phyloP scores from a whole-genome alignment of 2,113 vertebrate genomes.

The Pongo pygmaeus region DNA sequence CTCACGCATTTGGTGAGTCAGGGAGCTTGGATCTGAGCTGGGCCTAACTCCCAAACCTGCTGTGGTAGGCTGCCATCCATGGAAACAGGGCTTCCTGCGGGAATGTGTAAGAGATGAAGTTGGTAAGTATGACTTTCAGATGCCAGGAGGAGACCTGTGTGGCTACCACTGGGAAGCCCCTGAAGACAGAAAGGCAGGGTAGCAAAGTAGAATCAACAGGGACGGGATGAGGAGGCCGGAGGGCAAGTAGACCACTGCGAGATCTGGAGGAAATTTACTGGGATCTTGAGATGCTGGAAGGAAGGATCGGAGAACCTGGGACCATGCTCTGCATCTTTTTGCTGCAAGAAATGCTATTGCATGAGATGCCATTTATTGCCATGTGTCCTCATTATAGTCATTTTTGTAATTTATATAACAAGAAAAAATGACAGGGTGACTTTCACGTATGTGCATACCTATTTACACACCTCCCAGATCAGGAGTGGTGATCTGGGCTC shows the following conservation, averaged over 20 bases:
- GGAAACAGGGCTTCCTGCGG: not conserved
- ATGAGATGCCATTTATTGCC: too few species aligned
- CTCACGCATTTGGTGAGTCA: not conserved
- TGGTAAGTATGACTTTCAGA: not conserved
- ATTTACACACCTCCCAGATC: too few species aligned
- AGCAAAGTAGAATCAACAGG: not conserved
- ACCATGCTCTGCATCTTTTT: too few species aligned
- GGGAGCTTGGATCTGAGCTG: not conserved
- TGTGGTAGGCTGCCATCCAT: not conserved
- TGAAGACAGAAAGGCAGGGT: not conserved
- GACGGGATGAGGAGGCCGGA: accelerated
- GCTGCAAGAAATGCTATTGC: too few species aligned
- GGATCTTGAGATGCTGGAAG: not conserved
- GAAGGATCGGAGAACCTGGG: not conserved
- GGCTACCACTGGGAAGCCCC: not conserved
- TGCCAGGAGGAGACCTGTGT: not conserved
- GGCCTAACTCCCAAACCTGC: too few species aligned
- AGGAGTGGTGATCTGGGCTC: too few species aligned
- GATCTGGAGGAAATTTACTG: accelerated
- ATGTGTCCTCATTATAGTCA: too few species aligned
- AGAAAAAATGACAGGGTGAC: too few species aligned
- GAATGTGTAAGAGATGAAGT: not conserved
- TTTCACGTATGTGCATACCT: too few species aligned
- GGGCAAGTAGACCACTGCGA: accelerated
- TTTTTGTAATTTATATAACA: too few species aligned